Percentiles rank a stretch among this genome's conserved stretches.
These are phyloP conservation scores for Melanerpes formicivorus DNA, from an alignment of 2,113 vertebrate genomes.

Conservation along the genomic window DNA sequence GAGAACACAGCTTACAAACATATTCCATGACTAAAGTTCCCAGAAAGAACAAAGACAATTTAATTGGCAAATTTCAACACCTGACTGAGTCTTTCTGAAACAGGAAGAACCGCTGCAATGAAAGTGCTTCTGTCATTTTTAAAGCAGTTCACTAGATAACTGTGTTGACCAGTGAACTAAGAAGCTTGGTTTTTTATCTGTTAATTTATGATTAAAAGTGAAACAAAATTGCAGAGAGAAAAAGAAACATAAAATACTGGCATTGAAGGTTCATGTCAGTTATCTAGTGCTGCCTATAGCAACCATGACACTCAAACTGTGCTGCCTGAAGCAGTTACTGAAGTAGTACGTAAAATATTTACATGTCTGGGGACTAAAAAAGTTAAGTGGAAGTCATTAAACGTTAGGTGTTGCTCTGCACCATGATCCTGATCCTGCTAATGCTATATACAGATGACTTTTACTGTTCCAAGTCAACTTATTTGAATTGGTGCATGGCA, in stretches of 20 bases:
- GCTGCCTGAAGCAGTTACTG: neutral
- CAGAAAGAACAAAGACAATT: constrained; percentile 22
- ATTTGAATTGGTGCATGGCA: accelerated
- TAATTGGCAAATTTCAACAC: constrained; percentile 48
- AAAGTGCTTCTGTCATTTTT: neutral
- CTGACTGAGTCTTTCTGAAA: neutral
- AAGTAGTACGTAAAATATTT: neutral
- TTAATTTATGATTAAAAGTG: constrained; percentile 45
- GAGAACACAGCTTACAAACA: neutral
- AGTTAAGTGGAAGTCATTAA: neutral
- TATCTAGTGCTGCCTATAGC: neutral
- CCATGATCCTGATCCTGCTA: neutral
- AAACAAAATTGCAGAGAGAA: constrained; percentile 8
- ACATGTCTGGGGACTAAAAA: neutral
- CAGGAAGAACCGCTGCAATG: neutral
- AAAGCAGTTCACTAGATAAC: constrained; percentile 6
- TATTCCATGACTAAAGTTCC: neutral
- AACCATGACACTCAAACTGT: neutral
- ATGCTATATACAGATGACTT: neutral
- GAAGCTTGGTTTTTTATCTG: neutral
- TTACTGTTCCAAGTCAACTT: neutral
- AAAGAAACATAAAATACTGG: neutral
- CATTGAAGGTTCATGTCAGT: neutral
- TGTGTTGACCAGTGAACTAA: neutral
- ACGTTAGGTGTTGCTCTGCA: no score